Conservation (phyloP, 2,797 vertebrate species). For the Anisognathus igniventris region DNA sequence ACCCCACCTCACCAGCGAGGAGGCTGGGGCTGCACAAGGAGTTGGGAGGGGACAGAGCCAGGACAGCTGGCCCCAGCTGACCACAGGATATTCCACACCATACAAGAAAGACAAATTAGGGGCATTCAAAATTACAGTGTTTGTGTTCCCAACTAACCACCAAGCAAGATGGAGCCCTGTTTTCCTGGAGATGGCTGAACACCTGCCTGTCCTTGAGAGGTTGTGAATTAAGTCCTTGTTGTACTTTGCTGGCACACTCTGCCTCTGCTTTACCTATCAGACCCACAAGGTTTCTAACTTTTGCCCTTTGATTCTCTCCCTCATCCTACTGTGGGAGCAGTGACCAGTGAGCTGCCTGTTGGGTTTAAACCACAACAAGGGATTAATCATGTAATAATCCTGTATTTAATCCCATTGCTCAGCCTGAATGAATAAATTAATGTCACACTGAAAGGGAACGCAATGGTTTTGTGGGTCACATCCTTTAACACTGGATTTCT, state of each 20-base stretch:
- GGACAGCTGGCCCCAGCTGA: neutral
- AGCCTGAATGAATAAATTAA: neutral
- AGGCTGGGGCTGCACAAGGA: neutral
- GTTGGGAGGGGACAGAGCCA: neutral
- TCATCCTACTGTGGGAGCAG: neutral
- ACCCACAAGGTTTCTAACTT: neutral
- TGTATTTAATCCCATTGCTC: neutral
- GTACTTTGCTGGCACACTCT: neutral
- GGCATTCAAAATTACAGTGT: accelerated
- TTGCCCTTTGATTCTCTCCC: neutral
- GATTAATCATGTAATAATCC: neutral
- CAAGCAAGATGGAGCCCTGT: neutral
- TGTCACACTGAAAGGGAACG: neutral
- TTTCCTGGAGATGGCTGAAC: neutral
- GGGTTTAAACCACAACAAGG: neutral
- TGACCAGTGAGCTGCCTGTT: neutral
- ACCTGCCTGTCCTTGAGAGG: neutral
- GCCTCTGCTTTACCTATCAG: neutral
- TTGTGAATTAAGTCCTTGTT: neutral
- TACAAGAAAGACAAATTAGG: neutral
- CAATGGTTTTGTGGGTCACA: neutral
- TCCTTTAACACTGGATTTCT: neutral
- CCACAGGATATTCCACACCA: neutral
- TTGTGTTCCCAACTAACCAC: neutral
- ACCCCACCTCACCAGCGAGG: accelerated